Evolutionary conservation across 2,113 vertebrate genomes (phyloP), one percentile per base, ranked within the genome.

Genomic region (Pionites leucogaster): DNA sequence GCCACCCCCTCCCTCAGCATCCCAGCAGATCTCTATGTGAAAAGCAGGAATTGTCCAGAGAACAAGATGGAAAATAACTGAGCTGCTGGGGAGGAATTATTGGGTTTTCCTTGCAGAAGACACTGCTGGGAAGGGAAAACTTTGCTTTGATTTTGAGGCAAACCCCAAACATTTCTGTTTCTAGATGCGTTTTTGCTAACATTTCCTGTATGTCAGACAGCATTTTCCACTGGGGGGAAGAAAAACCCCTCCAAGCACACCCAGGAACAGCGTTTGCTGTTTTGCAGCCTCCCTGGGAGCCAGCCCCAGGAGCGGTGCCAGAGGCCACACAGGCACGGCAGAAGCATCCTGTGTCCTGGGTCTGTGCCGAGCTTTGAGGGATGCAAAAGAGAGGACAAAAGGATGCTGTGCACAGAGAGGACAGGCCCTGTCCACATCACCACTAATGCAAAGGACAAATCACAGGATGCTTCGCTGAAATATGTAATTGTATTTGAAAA

Each of bases 361-460:
- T 83, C 23, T 2, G 0, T 1, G 5, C 63, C 3, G 2, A 8
- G 8, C 19, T 35, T 13, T 5, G 14, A 29, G 52, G 23, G 47
- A 19, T 7, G 29, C 47, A 35, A 15, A 72, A 22, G 17, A 24
- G 33, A 42, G 33, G 39, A 22, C 3, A 47, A 18, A 49, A 68
- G 52, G 39, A 19, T 18, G 50, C 84, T 46, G 67, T 14, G 63
- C 6, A 16, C 33, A 20, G n/a, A 25, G 20, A 41, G 33, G 62
- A 49, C 22, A 67, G 19, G 42, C 6, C 42, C 44, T 22, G 37
- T 6, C 68, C 50, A 24, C 47, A 1, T 24, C 1, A 11, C 10
- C 35, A 16, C 33, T 2, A 19, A 19, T 9, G 70, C 65, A 42
- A 23, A 74, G 33, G 8, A 11, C 84, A n/a, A 37, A 74, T 20